These are phyloP conservation scores for Blastomussa wellsi DNA, from an alignment of 92 coral and sea anemone genomes.

Conservation along the genomic window DNA sequence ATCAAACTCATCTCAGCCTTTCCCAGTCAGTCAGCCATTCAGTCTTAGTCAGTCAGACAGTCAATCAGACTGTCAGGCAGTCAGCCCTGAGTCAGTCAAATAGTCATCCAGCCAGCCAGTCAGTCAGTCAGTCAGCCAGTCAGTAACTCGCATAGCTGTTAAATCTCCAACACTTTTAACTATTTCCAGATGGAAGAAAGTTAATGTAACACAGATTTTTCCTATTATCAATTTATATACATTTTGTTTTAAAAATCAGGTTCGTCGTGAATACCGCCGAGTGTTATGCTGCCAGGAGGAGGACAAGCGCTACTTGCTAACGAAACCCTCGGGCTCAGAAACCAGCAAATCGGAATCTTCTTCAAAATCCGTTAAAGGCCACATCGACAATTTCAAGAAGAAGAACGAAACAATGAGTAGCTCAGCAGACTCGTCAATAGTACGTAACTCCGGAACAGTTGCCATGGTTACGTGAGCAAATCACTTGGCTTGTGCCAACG, in stretches of 20 bases:
- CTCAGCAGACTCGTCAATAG: slow-evolving; percentile 27
- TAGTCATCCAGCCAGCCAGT: neutral
- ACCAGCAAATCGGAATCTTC: slow-evolving; percentile 57
- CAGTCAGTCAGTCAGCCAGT: neutral
- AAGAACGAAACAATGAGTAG: slow-evolving; percentile 39
- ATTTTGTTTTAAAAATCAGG: slow-evolving; percentile 29
- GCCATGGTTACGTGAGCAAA: neutral
- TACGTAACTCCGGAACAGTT: neutral
- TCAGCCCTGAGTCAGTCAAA: neutral
- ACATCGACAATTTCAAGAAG: slow-evolving; percentile 26
- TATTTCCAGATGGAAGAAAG: neutral
- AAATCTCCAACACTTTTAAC: too few relatives aligned
- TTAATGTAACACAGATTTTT: neutral
- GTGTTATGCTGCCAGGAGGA: slow-evolving; percentile 67
- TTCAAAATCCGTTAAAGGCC: slow-evolving; percentile 9
- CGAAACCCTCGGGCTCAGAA: slow-evolving; percentile 58
- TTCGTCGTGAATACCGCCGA: slow-evolving; percentile 80
- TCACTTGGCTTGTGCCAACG: neutral
- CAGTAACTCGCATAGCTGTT: neutral
- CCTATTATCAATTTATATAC: neutral
- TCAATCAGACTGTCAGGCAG: neutral
- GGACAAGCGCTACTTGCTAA: slow-evolving; percentile 65
- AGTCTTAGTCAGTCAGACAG: neutral
- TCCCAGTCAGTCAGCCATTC: neutral
- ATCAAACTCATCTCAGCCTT: too few relatives aligned